Evolutionary conservation across 2,797 vertebrate species (phyloP).

Genomic region (Arremon brunneinucha): DNA sequence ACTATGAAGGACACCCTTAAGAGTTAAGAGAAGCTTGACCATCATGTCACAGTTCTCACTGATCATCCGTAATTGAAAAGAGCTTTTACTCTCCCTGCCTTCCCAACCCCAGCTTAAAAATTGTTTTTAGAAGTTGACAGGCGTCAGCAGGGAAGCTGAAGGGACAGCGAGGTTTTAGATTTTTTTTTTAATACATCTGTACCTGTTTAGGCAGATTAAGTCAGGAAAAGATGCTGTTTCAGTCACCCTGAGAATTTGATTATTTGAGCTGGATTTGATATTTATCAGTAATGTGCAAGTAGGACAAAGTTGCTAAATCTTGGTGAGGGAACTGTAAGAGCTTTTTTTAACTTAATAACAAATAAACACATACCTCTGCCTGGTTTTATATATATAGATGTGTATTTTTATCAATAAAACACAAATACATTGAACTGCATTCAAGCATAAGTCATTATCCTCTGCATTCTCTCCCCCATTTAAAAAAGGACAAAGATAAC

Average conservation of each 20-base stretch:
- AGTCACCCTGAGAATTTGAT: slow-evolving; percentile 68
- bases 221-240: slow-evolving; percentile 73
- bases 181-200: slow-evolving; percentile 43
- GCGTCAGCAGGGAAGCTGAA: slow-evolving; percentile 79
- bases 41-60: slow-evolving; percentile 77
- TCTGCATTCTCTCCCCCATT: background rate
- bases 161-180: slow-evolving; percentile 69
- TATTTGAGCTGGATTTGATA: slow-evolving; percentile 73
- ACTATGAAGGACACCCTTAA: slow-evolving; percentile 79
- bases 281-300: slow-evolving; percentile 43
- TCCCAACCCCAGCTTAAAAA: background rate
- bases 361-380: background rate
- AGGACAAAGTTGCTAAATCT: background rate
- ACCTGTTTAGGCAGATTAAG: slow-evolving; percentile 82
- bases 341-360: background rate
- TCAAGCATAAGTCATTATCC: background rate
- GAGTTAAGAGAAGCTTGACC: slow-evolving; percentile 78
- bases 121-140: slow-evolving; percentile 81
- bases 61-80: slow-evolving; percentile 85
- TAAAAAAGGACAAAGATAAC: slow-evolving; percentile 21
- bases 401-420: background rate
- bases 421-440: background rate
- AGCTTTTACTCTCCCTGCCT: slow-evolving; percentile 51
- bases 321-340: background rate
- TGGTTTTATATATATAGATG: background rate